Evolutionary conservation across 1,140 invertebrate genomes (phyloP).

Genomic region (Zaprionus africanus): DNA sequence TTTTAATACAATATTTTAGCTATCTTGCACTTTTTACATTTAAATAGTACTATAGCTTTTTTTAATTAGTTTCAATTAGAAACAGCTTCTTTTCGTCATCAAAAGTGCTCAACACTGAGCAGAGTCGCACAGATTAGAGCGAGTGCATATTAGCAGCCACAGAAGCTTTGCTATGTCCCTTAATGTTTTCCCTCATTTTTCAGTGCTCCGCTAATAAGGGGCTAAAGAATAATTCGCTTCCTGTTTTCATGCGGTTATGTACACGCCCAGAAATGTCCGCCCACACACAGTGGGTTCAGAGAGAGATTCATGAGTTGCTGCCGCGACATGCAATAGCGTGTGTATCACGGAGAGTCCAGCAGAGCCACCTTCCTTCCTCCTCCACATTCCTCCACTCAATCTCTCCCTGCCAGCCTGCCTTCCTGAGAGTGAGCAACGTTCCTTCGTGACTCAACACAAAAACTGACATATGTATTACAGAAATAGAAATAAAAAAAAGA

Average conservation of each 20-base stretch:
- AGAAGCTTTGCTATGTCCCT: neutral
- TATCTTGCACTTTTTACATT: no score
- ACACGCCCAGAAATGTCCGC: neutral
- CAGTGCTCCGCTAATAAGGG: neutral
- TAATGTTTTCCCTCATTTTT: neutral
- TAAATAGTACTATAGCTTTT: no score
- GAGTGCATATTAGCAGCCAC: neutral
- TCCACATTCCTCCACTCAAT: no score
- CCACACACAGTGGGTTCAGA: neutral
- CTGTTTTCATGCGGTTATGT: conserved; percentile 7
- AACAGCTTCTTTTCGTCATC: no score
- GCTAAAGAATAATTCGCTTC: conserved; percentile 8
- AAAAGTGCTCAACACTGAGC: no score
- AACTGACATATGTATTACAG: conserved; percentile 2
- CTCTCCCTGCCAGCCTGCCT: no score
- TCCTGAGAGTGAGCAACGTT: neutral
- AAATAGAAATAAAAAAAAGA: neutral
- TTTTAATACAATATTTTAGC: no score
- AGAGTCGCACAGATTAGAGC: neutral
- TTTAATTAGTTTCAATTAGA: no score
- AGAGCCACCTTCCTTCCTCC: neutral
- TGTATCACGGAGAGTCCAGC: conserved; percentile 5
- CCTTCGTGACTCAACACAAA: neutral
- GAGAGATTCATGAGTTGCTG: neutral
- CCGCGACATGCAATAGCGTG: conserved; percentile 23